These are phyloP conservation scores for Mixornis gularis DNA, from an alignment of 2,113 vertebrate species.

Conservation along the genomic window DNA sequence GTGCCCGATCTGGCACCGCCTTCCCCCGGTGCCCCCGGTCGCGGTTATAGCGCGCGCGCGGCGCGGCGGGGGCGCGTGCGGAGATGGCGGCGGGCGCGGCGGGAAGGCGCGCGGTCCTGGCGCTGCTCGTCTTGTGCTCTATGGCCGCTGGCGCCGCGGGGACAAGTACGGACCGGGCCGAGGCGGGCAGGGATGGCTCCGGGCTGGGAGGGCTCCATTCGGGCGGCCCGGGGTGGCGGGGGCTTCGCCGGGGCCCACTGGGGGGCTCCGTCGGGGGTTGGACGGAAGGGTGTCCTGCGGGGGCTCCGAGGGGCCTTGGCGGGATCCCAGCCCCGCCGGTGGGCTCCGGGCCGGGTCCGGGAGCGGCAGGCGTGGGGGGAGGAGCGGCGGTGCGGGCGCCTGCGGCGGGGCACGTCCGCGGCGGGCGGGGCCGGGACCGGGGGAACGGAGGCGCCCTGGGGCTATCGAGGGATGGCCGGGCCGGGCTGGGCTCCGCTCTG, in stretches of 20 bases:
- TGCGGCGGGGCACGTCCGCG: neutral
- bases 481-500: neutral
- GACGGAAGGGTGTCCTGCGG: neutral
- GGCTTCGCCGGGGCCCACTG: neutral
- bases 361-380: neutral
- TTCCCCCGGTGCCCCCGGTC: neutral
- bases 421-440: neutral
- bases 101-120: neutral
- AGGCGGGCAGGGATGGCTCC: neutral
- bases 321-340: neutral
- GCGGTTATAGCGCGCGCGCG: neutral
- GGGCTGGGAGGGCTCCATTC: too few species aligned
- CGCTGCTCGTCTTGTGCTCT: neutral
- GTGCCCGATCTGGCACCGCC: rapidly evolving
- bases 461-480: neutral
- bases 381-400: neutral
- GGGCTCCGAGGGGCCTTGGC: neutral
- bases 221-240: neutral
- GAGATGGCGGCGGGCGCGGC: neutral
- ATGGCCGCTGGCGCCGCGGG: neutral
- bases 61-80: neutral
- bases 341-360: neutral
- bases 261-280: neutral
- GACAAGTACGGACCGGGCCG: neutral
- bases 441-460: neutral